Percentiles rank a stretch among this genome's conserved stretches.
These are phyloP conservation scores for Larimichthys crocea DNA, from an alignment of 2,113 vertebrate genomes.

Conservation along the genomic window DNA sequence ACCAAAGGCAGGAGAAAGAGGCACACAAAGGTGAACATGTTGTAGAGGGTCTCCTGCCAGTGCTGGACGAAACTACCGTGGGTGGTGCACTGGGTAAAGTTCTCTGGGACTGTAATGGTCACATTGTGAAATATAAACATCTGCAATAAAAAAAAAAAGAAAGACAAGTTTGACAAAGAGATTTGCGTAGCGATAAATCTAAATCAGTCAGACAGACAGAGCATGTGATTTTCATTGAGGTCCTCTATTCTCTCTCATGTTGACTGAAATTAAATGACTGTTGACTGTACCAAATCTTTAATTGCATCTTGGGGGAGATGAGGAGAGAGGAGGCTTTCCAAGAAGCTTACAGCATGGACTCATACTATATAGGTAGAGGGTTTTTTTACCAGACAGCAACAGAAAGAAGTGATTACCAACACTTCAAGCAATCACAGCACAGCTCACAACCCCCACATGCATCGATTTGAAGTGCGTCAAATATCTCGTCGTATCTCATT, in stretches of 20 bases:
- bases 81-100: conserved; percentile 88
- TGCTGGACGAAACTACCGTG: conserved; percentile 82
- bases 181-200: background rate
- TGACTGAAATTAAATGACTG: too few relatives aligned
- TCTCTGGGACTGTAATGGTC: conserved; percentile 85
- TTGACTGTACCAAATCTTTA: background rate
- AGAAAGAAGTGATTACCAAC: too few relatives aligned
- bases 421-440: too few relatives aligned
- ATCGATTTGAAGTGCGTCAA: too few relatives aligned
- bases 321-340: background rate
- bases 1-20: conserved; percentile 86
- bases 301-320: background rate
- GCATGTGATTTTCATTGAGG: background rate
- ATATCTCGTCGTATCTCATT: too few relatives aligned
- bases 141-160: conserved; percentile 57
- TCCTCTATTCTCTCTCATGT: too few relatives aligned
- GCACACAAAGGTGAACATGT: conserved; percentile 88
- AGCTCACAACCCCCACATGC: too few relatives aligned
- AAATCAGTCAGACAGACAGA: background rate
- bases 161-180: conserved; percentile 3
- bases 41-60: conserved; percentile 88
- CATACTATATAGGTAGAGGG: too few relatives aligned
- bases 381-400: too few relatives aligned
- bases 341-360: background rate
- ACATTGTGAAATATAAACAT: conserved; percentile 87